Conservation (phyloP, 1,140 invertebrate genomes). For the Drosophila sturtevanti region DNA sequence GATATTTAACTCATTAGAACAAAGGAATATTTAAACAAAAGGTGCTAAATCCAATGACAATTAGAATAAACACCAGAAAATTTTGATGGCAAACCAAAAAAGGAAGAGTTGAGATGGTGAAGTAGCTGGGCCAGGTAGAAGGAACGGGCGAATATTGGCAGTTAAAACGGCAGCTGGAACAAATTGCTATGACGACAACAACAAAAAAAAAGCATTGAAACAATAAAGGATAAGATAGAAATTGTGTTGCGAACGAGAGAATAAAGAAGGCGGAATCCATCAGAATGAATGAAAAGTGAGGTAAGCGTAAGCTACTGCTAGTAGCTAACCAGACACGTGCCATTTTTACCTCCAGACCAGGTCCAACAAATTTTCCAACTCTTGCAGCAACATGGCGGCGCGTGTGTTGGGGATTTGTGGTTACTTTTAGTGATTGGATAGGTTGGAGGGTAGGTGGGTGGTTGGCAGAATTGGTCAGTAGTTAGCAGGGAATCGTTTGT, state of each 20-base stretch:
- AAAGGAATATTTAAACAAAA: conserved; percentile 19
- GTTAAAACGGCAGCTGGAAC: conserved; percentile 23
- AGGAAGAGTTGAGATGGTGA: neutral
- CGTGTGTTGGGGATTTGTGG: conserved; percentile 69
- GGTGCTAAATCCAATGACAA: conserved; percentile 5
- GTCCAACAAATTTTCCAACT: neutral
- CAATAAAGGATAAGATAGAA: neutral
- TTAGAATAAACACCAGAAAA: conserved; percentile 28
- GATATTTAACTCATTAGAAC: conserved; percentile 27
- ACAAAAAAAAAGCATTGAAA: neutral
- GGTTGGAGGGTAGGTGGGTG: neutral
- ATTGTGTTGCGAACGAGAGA: neutral
- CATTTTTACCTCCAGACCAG: neutral
- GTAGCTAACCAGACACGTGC: conserved; percentile 17
- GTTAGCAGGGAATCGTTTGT: neutral
- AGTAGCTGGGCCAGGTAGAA: neutral
- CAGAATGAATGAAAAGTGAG: conserved; percentile 4
- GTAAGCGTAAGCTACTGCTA: conserved; percentile 17
- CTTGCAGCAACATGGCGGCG: conserved; percentile 8
- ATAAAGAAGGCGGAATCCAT: neutral
- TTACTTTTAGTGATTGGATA: conserved; percentile 14
- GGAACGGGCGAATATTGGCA: neutral
- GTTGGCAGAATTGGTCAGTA: neutral
- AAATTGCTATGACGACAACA: conserved; percentile 36
- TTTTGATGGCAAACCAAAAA: conserved; percentile 40